Evolutionary conservation across 2,888 invertebrate genomes (phyloP).

Genomic region (Caenorhabditis virilis): DNA sequence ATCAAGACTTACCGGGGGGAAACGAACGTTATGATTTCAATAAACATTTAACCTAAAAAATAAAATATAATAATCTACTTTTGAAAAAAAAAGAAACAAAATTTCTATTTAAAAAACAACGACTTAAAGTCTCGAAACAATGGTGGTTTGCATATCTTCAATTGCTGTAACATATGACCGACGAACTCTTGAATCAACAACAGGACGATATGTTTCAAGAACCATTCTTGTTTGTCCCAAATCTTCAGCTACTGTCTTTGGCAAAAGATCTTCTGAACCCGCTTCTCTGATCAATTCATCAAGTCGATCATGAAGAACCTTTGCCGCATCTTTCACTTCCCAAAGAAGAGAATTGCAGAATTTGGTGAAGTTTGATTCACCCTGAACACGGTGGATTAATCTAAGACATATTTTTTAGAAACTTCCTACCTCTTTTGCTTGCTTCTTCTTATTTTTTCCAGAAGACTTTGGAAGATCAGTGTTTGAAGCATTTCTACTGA

Average conservation of each 20-base stretch:
- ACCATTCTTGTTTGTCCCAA: slow-evolving; percentile 20
- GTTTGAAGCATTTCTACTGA: slow-evolving; percentile 15
- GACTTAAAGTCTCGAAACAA: slow-evolving; percentile 20
- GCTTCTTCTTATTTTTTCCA: slow-evolving; percentile 16
- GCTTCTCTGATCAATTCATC: not conserved
- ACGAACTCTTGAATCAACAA: slow-evolving; percentile 26
- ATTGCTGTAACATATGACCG: slow-evolving; percentile 21
- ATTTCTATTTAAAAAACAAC: not conserved
- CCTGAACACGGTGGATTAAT: not conserved
- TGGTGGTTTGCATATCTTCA: slow-evolving; percentile 36
- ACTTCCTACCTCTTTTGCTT: slow-evolving; percentile 2
- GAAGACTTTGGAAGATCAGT: not conserved
- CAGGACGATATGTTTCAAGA: slow-evolving; percentile 9
- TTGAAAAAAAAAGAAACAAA: slow-evolving; percentile 2
- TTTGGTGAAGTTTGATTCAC: not conserved
- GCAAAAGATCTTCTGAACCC: slow-evolving; percentile 6
- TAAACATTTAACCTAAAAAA: no score
- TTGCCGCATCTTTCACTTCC: not conserved
- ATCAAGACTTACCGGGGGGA: not conserved
- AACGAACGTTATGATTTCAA: no score
- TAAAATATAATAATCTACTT: slow-evolving; percentile 4
- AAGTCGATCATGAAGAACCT: not conserved
- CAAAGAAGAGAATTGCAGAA: not conserved
- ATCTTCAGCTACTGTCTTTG: slow-evolving; percentile 13
- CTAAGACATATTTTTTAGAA: not conserved